Evolutionary conservation across 2,113 vertebrate species (phyloP), one percentile per base, ranked within the genome.

Genomic region (Leptodactylus fuscus): DNA sequence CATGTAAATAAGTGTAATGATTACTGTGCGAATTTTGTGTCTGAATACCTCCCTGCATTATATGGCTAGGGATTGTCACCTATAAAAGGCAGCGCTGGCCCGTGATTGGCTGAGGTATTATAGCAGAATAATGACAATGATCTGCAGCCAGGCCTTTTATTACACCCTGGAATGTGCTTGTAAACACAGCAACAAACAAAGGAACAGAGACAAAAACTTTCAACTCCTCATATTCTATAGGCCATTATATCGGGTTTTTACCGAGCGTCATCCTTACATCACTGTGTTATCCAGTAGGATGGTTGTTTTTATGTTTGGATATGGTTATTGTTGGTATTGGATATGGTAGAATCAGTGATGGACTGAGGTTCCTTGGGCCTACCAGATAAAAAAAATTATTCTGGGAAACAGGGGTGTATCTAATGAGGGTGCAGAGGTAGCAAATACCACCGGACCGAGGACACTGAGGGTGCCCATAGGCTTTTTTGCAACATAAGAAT

Each of bases 161-260:
- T 73, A 73, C 70, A 73, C 70, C 70, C 70, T 44, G 70, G 70
- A 73, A 73, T 73, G 70, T 73, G 22, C 70, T 73, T 24, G 70
- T 73, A 44, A 73, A 73, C 36, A 73, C 70, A 73, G 22, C 3
- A 12, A 0, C 3, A 27, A 18, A 73, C 38, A 73, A 46, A 44
- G 70, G 38, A 71, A 41, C 10, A 2, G 27, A 70, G 67, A 36
- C 5, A 4, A 70, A 70, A 38, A 22, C 18, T 70, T 70, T 70
- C 67, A 29, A 9, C 16, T 70, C 34, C 67, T 38, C 22, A 7
- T 70, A 10, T 34, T 70, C 10, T 22, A 70, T 22, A 34, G 34
- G 15, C n/a, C 58, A 62, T 62, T 27, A 27, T 12, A 55, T 55
- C 8, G 51, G 51, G 5, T 55, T 55, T 22, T 55, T 22, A 55